Percentiles rank a stretch among this genome's conserved stretches.
phyloP scores from a whole-genome alignment of 1,140 invertebrate species.

The Drosophila arawakana region DNA sequence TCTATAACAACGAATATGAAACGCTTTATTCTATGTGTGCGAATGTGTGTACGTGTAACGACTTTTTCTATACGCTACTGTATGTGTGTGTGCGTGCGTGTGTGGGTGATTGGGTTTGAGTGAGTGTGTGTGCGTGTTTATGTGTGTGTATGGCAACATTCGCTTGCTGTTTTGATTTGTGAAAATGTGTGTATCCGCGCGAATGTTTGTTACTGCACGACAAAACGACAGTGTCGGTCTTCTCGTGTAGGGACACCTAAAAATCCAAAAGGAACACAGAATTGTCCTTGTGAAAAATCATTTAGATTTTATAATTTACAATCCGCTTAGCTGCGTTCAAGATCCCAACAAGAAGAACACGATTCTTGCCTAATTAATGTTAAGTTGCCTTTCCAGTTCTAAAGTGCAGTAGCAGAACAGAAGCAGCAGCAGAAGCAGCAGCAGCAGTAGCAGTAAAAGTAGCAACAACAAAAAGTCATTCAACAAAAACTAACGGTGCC shows the following conservation, averaged over 20 bases:
- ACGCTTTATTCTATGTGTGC: constrained; percentile 12
- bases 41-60: constrained; percentile 25
- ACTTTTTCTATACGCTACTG: constrained; percentile 56
- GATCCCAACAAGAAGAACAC: constrained; percentile 28
- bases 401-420: constrained; percentile 21
- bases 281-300: constrained; percentile 59
- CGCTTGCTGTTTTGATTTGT: constrained; percentile 81
- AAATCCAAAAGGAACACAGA: constrained; percentile 29
- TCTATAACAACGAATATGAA: constrained; percentile 59
- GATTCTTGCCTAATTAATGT: constrained; percentile 64
- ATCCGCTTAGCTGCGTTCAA: constrained; percentile 41
- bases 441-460: background rate
- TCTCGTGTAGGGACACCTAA: constrained; percentile 36
- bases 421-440: background rate
- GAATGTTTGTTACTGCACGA: constrained; percentile 59
- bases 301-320: constrained; percentile 40
- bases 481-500: constrained; percentile 52
- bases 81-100: constrained; percentile 35
- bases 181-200: constrained; percentile 80
- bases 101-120: constrained; percentile 33
- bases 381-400: constrained; percentile 43
- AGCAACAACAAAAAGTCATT: constrained; percentile 49
- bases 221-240: constrained; percentile 31
- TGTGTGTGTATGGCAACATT: constrained; percentile 59
- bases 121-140: constrained; percentile 32